Evolutionary conservation across 2,113 vertebrate genomes (phyloP).

Genomic region (Pangasianodon hypophthalmus): DNA sequence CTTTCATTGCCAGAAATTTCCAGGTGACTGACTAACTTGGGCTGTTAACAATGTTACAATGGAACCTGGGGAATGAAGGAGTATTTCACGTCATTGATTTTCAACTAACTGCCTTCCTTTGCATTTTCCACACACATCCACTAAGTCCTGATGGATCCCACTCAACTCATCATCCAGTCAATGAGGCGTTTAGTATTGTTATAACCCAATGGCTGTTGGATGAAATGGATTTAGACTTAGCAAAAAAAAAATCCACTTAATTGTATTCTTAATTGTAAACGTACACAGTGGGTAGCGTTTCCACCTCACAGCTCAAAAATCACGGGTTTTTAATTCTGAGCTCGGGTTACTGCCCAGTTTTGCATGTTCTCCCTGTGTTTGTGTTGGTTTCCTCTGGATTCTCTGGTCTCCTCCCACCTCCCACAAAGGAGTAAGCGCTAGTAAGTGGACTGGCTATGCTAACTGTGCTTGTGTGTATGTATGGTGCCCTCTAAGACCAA

Average conservation of each 20-base stretch:
- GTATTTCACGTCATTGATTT: conserved; percentile 8
- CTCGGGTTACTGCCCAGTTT: background rate
- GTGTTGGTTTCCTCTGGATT: background rate
- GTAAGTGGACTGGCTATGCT: background rate
- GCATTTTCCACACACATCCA: background rate
- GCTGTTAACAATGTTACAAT: background rate
- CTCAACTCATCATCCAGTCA: background rate
- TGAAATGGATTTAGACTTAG: background rate
- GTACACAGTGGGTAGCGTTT: background rate
- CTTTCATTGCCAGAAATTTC: conserved; percentile 9
- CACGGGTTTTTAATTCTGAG: background rate
- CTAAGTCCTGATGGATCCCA: background rate
- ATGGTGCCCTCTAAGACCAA: background rate
- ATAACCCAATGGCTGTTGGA: background rate
- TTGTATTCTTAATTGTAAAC: background rate
- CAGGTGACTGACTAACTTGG: conserved; percentile 14
- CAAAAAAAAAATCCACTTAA: background rate
- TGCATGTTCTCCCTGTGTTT: background rate
- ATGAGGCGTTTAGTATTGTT: background rate
- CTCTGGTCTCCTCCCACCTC: background rate
- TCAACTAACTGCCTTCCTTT: background rate
- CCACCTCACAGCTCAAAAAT: background rate
- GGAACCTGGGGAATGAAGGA: background rate
- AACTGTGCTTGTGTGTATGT: background rate
- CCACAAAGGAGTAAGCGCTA: too few relatives aligned